A percentile compares a stretch with the other conserved stretches of the same genome.
Evolutionary conservation across 2,888 invertebrate species (phyloP).

Genomic region (Eilema depressum): DNA sequence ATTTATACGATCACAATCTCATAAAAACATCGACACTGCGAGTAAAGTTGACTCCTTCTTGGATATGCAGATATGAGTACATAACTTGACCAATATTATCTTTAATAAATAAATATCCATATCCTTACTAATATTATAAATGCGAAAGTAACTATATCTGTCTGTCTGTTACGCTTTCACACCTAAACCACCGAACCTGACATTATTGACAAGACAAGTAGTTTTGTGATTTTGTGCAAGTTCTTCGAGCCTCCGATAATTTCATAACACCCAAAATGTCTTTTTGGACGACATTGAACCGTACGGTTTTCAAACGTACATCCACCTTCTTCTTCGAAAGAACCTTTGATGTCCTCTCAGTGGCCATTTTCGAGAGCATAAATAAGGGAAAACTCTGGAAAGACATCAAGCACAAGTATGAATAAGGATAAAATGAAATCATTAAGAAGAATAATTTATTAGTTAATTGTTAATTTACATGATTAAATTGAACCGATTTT

Average conservation of each 20-base stretch:
- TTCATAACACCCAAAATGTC: slow-evolving; percentile 66
- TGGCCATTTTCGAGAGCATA: slow-evolving; percentile 88
- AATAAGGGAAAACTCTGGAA: slow-evolving; percentile 95
- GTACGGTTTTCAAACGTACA: slow-evolving; percentile 91
- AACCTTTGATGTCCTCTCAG: slow-evolving; percentile 89
- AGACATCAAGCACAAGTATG: slow-evolving; percentile 90
- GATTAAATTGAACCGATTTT: slow-evolving; percentile 44
- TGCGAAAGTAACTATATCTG: too few relatives aligned
- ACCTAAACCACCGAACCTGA: too few relatives aligned
- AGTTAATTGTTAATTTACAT: slow-evolving; percentile 63
- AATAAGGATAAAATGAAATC: slow-evolving; percentile 62
- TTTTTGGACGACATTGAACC: slow-evolving; percentile 87
- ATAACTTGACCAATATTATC: too few relatives aligned
- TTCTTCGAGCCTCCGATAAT: not conserved
- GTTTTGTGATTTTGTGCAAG: not conserved
- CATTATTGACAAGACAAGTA: not conserved
- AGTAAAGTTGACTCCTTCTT: too few relatives aligned
- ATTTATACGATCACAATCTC: too few relatives aligned
- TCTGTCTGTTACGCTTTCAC: too few relatives aligned
- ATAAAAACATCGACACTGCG: too few relatives aligned
- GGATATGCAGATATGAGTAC: too few relatives aligned
- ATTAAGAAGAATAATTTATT: slow-evolving; percentile 61
- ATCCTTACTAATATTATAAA: too few relatives aligned
- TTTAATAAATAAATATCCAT: too few relatives aligned
- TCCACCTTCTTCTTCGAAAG: slow-evolving; percentile 95